Conservation (phyloP, 1,140 invertebrate genomes). For the Metopolophium dirhodum region DNA sequence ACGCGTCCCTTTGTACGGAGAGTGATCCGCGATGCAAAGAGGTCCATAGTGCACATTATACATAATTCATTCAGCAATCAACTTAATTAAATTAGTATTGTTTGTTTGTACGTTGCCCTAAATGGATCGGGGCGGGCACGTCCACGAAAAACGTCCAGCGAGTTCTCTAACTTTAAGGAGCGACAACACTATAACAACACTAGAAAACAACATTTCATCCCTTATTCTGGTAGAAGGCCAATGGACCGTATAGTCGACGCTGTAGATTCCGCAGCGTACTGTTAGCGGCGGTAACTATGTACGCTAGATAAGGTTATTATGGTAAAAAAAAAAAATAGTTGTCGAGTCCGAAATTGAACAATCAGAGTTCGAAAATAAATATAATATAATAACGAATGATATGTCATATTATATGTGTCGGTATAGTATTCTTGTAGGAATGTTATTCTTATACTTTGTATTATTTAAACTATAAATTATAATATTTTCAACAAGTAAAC, state of each 20-base stretch:
- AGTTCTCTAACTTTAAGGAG: background rate
- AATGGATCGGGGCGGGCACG: background rate
- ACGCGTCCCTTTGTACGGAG: background rate
- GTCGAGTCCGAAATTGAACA: background rate
- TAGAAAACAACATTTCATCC: background rate
- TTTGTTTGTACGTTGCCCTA: background rate
- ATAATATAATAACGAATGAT: too few species aligned
- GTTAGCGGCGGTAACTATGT: background rate
- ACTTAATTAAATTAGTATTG: slow-evolving; percentile 20
- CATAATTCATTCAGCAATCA: slow-evolving; percentile 16
- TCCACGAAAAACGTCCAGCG: background rate
- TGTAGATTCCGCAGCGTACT: background rate
- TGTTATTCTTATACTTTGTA: background rate
- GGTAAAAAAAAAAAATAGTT: background rate
- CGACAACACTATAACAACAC: background rate
- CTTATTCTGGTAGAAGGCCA: background rate
- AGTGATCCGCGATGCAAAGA: background rate
- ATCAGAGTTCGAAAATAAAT: background rate
- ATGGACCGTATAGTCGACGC: background rate
- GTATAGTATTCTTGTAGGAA: background rate
- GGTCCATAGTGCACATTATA: background rate
- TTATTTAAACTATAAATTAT: background rate
- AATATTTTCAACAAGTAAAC: background rate
- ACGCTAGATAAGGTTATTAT: background rate
- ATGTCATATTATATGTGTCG: too few species aligned